Conservation (phyloP, 2,797 vertebrate species). For the Tinamus major region DNA sequence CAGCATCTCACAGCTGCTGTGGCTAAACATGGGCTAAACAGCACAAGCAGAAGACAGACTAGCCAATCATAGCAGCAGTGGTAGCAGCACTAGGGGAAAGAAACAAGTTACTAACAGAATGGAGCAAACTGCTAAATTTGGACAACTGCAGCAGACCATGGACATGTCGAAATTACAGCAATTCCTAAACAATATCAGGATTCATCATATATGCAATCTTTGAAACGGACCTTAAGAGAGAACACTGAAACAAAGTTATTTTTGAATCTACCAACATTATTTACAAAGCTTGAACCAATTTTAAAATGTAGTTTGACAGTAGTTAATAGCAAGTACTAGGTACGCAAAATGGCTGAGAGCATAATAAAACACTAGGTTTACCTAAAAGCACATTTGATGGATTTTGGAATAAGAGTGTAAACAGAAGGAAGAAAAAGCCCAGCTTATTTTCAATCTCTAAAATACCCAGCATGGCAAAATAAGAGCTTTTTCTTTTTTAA, state of each 20-base stretch:
- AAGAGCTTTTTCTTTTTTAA: background rate
- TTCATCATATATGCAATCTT: background rate
- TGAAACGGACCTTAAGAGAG: background rate
- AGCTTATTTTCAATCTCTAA: background rate
- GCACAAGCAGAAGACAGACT: background rate
- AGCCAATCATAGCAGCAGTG: background rate
- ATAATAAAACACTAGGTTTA: background rate
- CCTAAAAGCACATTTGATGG: background rate
- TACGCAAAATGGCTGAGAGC: background rate
- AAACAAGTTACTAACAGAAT: background rate
- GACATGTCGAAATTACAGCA: background rate
- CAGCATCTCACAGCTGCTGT: no score
- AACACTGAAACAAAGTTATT: background rate
- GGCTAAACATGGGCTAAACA: background rate
- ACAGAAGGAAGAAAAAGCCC: background rate
- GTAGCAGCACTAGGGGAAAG: background rate
- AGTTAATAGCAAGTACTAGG: no score
- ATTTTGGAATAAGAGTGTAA: background rate
- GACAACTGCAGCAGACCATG: background rate
- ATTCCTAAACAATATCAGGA: background rate
- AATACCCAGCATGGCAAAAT: background rate
- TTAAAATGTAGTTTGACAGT: no score
- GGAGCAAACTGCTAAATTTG: background rate
- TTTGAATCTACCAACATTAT: background rate
- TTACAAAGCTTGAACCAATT: background rate